These are phyloP conservation scores for Periparus ater DNA, from an alignment of 2,797 vertebrate species.

Conservation along the genomic window DNA sequence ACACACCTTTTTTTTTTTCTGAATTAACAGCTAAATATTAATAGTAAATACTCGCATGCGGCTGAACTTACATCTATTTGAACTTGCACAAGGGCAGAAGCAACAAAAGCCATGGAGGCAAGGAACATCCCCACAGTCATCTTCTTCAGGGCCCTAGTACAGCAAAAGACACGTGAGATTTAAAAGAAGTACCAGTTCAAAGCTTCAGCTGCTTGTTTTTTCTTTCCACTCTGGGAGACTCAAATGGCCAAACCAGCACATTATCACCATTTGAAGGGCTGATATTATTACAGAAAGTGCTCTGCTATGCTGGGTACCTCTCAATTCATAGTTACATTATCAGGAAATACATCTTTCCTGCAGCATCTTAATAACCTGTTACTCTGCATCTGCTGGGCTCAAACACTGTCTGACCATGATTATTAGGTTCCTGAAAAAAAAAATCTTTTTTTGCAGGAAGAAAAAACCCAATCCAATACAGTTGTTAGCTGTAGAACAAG, in stretches of 20 bases:
- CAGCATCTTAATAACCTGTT: background rate
- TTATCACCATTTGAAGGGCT: background rate
- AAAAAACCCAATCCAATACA: background rate
- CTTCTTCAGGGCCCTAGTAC: conserved; percentile 86
- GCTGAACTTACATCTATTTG: conserved; percentile 90
- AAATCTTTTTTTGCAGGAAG: background rate
- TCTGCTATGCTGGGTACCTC: background rate
- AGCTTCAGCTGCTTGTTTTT: background rate
- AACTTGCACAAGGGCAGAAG: conserved; percentile 86
- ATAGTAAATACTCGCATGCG: background rate
- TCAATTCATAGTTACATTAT: background rate
- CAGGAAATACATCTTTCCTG: background rate
- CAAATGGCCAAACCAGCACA: background rate
- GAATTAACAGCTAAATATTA: background rate
- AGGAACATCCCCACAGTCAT: conserved; percentile 96
- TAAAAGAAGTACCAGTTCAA: background rate
- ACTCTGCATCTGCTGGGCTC: background rate
- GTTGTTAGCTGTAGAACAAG: background rate
- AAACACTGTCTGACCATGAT: background rate
- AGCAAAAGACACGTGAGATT: background rate
- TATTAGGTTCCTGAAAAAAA: background rate
- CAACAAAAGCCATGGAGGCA: conserved; percentile 88
- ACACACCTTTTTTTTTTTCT: background rate
- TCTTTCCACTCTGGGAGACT: background rate
- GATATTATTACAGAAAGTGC: background rate